Evolutionary conservation across 2,888 invertebrate genomes (phyloP), one percentile per base, ranked within the genome.

Genomic region (Lochmaea crataegi): DNA sequence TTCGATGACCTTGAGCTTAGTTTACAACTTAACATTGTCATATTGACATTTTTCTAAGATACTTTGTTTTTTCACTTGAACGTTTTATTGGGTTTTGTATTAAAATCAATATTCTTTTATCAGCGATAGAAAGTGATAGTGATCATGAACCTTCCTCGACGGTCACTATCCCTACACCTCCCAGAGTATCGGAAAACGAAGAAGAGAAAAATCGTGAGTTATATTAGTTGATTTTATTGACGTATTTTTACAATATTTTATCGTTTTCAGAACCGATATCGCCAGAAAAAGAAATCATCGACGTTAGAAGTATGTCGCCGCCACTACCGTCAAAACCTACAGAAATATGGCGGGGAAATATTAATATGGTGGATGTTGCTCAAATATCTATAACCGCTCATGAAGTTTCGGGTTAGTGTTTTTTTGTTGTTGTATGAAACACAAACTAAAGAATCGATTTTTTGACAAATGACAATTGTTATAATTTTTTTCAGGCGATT

Each of bases 321-420:
- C 78, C 81, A 41, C 78, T 77, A 38, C 77, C 74, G 70, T 81
- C 83, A 45, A 82, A 82, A 64, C 81, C 83, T 3, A 75, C 79
- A 32, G 83, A 84, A 75, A 80, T 87, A 42, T 96, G 96, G 96
- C 92, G 92, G 74, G 97, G 97, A 1, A 92, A 92, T 77, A 92
- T 97, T 9, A 94, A 92, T 82, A 97, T 97, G 96, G 92, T 94
- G 7, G 97, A 97, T 83, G 95, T 97, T 0, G 94, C 96, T 0
- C 93, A 95, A 80, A 96, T 97, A 83, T 92, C 94, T 79, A 94
- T 96, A 10, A 91, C 93, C 12, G 93, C 96, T 5, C 93, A 94
- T 83, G 92, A 94, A 84, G 94, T 96, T 58, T 86, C 86, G 42
- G 89, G 88, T 81, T 80, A 74, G 65, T 61, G 57, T 22, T 22